Conservation (phyloP, 2,888 invertebrate species). For the Ceraclea dissimilis region DNA sequence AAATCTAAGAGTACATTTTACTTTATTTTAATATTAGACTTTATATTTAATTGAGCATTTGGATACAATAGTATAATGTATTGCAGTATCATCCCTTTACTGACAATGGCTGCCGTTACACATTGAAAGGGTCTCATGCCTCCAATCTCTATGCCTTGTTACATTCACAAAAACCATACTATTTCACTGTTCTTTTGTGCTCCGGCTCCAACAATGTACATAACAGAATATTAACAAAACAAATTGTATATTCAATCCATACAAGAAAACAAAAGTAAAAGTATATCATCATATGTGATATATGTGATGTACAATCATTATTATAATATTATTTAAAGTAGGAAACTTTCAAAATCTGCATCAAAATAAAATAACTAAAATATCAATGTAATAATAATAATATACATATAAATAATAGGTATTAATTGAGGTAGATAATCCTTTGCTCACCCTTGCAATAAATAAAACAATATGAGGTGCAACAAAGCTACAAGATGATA, state of each 20-base stretch:
- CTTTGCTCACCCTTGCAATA: conserved; percentile 3
- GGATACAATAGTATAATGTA: background rate
- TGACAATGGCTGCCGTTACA: too few relatives aligned
- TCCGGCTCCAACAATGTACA: conserved; percentile 14
- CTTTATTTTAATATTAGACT: conserved; percentile 16
- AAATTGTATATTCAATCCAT: background rate
- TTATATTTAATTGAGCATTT: conserved; percentile 25
- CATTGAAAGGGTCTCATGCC: too few relatives aligned
- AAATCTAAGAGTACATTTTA: conserved; percentile 20
- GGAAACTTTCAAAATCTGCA: conserved; percentile 4
- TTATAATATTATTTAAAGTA: background rate
- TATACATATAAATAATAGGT: conserved; percentile 25
- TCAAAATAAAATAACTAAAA: conserved; percentile 18
- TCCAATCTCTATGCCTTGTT: background rate
- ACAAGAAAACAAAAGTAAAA: conserved; percentile 1
- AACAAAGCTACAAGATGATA: too few relatives aligned
- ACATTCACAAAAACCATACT: background rate
- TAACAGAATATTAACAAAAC: conserved; percentile 10
- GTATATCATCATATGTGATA: too few relatives aligned
- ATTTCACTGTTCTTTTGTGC: background rate
- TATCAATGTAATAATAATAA: conserved; percentile 15
- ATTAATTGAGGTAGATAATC: conserved; percentile 25
- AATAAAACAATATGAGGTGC: too few relatives aligned
- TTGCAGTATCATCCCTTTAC: too few relatives aligned
- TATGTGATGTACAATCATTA: conserved; percentile 1